Base-by-base conservation (phyloP, 23 tunicate species). In the Oikopleura vanhoeffeni region DNA sequence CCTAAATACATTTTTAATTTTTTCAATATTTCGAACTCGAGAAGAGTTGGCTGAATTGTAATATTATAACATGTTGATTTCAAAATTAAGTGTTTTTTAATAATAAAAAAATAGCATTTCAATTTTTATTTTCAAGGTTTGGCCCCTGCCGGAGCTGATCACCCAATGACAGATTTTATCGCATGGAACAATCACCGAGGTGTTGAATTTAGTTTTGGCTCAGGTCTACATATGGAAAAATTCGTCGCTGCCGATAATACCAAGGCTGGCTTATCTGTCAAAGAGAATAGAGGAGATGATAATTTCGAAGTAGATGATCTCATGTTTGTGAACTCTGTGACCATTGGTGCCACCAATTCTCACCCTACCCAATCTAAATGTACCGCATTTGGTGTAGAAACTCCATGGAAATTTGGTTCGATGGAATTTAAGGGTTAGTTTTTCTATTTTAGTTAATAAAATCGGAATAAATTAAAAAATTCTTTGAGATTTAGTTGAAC, bases 181-280 rank as follows among this genome's bases (percentile, higher is more conserved):
- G 79, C 79, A 33, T 71, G 79, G 79, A 28, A 32, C 35, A 71
- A 71, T 38, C 79, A 71, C 32, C 34, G 79, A 71, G 79, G 79
- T 18, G 2, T 2, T 30, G 79, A 71, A 71, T 13, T 71, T 18
- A 18, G 36, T 30, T 13, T 71, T 3, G 79, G 79, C 27, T 18
- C 27, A 13, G 79, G 79, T 24, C 3, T 71, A 30, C 79, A 71
- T 71, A 71, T 71, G 79, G 32, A 71, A 2, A 30, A 71, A 2
- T 71, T 71, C 38, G 79, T 71, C 35, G 27, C 79, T 13, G 79
- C 79, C 32, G 32, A 71, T 30, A 71, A 71, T 38, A 18, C 32
- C 79, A 71, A 24, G 79, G 79, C 79, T 24, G 79, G 32, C 27
- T 30, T 71, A 2, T 71, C 79, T 71, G 34, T 32, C 38, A 71